phyloP scores from a whole-genome alignment of 2,113 vertebrate species.

The Typhlomys cinereus region DNA sequence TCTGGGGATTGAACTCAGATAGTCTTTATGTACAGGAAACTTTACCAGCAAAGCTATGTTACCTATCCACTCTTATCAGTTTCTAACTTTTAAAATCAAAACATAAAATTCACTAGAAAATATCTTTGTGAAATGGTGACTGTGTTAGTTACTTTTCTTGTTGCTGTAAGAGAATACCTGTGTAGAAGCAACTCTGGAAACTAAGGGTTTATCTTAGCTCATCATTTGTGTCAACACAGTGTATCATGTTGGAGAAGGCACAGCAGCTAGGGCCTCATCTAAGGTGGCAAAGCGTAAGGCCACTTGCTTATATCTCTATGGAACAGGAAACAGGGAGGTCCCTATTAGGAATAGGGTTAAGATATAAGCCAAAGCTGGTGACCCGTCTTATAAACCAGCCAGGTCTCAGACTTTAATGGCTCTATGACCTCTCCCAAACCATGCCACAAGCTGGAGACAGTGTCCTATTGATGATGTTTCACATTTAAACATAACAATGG shows the following conservation, averaged over 20 bases:
- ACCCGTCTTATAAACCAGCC: background rate
- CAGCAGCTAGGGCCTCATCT: background rate
- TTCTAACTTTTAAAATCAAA: background rate
- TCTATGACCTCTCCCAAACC: background rate
- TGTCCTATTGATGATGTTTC: background rate
- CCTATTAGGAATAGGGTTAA: background rate
- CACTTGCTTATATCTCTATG: background rate
- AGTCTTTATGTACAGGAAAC: too few relatives aligned
- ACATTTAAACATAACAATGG: background rate
- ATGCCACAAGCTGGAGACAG: background rate
- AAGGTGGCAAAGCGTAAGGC: background rate
- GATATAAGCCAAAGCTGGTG: background rate
- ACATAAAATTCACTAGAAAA: slow-evolving; percentile 8
- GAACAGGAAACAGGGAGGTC: background rate
- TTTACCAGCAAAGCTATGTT: too few relatives aligned
- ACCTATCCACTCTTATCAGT: too few relatives aligned
- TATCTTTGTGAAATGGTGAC: background rate
- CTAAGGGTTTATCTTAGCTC: background rate
- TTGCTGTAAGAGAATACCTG: background rate
- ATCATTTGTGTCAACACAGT: background rate
- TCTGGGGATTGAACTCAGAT: too few relatives aligned
- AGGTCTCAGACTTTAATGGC: background rate
- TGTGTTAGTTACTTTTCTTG: background rate
- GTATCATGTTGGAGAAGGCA: background rate
- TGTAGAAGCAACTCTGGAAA: background rate